These are phyloP conservation scores for Ptyas mucosa DNA, from an alignment of 2,113 vertebrate species.

Conservation along the genomic window DNA sequence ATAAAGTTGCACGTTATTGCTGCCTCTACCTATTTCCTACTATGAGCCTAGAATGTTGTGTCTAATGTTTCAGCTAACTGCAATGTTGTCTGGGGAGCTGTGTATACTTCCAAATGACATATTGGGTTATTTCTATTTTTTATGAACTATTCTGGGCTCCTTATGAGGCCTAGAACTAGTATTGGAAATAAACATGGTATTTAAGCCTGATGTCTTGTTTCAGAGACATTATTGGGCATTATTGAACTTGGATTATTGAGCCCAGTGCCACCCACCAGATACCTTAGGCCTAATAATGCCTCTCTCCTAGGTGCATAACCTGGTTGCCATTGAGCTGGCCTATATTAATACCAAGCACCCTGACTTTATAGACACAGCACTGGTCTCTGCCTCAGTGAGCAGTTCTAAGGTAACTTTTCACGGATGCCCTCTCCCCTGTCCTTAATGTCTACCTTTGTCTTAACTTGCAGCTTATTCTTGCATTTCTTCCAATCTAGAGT, in stretches of 20 bases:
- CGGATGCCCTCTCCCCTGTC: neutral
- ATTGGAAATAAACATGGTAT: neutral
- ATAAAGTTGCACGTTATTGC: neutral
- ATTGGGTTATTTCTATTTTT: neutral
- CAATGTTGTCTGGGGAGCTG: neutral
- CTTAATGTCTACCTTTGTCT: neutral
- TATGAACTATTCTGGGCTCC: neutral
- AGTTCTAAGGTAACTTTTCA: slow-evolving; percentile 70
- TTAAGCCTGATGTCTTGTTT: neutral
- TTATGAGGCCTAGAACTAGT: neutral
- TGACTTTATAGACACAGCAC: slow-evolving; percentile 76
- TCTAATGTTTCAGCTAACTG: neutral
- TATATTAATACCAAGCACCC: slow-evolving; percentile 84
- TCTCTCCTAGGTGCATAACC: slow-evolving; percentile 72
- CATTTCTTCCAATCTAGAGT: slow-evolving; percentile 47
- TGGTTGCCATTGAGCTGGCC: slow-evolving; percentile 79
- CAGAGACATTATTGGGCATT: neutral
- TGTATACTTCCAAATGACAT: neutral
- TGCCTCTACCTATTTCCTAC: neutral
- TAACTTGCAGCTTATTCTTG: no score
- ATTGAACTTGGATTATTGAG: neutral
- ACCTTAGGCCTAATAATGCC: neutral
- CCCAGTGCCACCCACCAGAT: neutral
- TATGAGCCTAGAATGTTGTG: neutral
- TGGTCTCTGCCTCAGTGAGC: slow-evolving; percentile 79